Percentiles rank a stretch among this genome's conserved stretches.
Conservation (phyloP, 2,797 vertebrate genomes). For the Siniperca obscura region DNA sequence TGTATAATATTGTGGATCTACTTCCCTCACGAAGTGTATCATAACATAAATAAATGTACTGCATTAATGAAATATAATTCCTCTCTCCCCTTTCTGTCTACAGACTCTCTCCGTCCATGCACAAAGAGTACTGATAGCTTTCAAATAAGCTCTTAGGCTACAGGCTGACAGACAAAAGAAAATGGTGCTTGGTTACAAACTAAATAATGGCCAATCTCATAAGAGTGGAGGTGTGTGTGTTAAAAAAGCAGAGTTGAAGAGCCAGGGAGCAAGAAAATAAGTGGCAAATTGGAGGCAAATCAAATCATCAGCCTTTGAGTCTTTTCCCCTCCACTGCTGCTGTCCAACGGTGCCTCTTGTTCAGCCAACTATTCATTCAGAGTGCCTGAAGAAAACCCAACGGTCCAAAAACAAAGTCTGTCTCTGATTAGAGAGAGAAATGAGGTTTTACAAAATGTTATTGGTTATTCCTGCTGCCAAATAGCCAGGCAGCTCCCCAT, state of each 20-base stretch:
- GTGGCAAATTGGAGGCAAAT: slow-evolving; percentile 75
- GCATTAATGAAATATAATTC: slow-evolving; percentile 53
- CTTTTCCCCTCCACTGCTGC: slow-evolving; percentile 37
- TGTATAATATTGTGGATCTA: neutral
- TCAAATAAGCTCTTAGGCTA: slow-evolving; percentile 61
- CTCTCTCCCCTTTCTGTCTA: slow-evolving; percentile 23
- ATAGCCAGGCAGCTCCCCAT: slow-evolving; percentile 67
- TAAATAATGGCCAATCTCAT: slow-evolving; percentile 67
- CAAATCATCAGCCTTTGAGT: slow-evolving; percentile 72
- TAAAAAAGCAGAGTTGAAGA: slow-evolving; percentile 58
- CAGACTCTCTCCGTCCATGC: slow-evolving; percentile 41
- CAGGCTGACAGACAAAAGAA: slow-evolving; percentile 40
- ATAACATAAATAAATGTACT: slow-evolving; percentile 59
- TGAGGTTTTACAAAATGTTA: slow-evolving; percentile 75
- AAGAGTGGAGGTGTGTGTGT: slow-evolving; percentile 51
- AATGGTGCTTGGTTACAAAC: slow-evolving; percentile 56
- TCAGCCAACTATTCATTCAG: slow-evolving; percentile 61
- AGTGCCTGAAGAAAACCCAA: slow-evolving; percentile 53
- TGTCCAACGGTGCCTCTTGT: slow-evolving; percentile 49
- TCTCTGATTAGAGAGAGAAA: slow-evolving; percentile 75
- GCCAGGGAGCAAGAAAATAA: slow-evolving; percentile 60
- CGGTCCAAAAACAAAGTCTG: slow-evolving; percentile 71
- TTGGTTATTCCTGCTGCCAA: slow-evolving; percentile 75
- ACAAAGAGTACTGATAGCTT: slow-evolving; percentile 56
- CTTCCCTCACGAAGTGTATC: slow-evolving; percentile 26